A percentile compares a stretch with the other conserved stretches of the same genome.
These are phyloP conservation scores for Alca torda DNA, from an alignment of 2,797 vertebrate genomes.

Conservation along the genomic window DNA sequence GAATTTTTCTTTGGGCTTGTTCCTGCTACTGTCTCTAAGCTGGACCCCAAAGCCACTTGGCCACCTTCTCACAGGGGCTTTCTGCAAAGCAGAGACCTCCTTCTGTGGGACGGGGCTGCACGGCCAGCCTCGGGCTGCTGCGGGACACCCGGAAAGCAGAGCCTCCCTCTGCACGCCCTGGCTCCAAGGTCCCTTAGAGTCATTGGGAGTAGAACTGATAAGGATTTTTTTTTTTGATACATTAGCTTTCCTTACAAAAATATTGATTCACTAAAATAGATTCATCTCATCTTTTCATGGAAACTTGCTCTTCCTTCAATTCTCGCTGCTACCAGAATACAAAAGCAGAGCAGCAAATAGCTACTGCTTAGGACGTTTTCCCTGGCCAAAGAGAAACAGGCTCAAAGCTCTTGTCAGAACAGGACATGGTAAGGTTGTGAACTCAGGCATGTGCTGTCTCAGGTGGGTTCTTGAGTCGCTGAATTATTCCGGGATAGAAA, in stretches of 20 bases:
- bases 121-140: not conserved
- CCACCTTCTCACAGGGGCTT: not conserved
- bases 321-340: not conserved
- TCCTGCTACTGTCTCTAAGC: not conserved
- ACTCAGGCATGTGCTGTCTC: not conserved
- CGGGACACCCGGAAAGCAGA: not conserved
- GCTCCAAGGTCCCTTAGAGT: not conserved
- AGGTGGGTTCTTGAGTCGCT: not conserved
- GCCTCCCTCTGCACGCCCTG: not conserved
- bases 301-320: not conserved
- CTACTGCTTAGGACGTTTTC: not conserved
- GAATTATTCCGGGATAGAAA: not conserved
- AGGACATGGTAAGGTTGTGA: not conserved
- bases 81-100: not conserved
- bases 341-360: not conserved
- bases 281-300: not conserved
- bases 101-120: not conserved
- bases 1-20: not conserved
- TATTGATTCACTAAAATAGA: not conserved
- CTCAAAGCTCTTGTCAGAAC: not conserved
- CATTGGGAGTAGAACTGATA: not conserved
- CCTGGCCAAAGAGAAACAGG: not conserved
- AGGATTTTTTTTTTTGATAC: not conserved
- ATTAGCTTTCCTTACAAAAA: not conserved
- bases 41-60: not conserved